Base-by-base conservation (phyloP, 2,797 vertebrate species). In the Acestrorhynchus altus region DNA sequence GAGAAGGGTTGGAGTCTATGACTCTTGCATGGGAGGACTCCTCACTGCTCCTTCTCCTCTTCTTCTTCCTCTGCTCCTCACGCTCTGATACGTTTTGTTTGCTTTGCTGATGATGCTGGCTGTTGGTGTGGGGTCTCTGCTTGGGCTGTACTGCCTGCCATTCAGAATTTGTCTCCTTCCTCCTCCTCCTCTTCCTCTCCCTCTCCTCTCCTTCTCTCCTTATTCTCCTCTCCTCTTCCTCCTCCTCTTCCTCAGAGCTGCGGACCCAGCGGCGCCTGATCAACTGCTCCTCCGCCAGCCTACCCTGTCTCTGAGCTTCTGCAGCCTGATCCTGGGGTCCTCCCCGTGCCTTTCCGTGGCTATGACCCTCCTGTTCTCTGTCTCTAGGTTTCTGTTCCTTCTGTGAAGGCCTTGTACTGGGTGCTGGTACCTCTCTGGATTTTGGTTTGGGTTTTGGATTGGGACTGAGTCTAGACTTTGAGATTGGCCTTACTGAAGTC, bases 281-380 rank as follows among this genome's bases (percentile, higher is more conserved):
- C 57, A 86, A 64, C 74, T 87, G 80, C 84, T 84, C 82, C 66
- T 84, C 92, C 86, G 93, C 76, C 92, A 93, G 81, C 91, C 93
- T 95, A 8, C 72, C 90, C 82, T 91, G 89, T 88, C 90, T 88
- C 84, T 88, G 91, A 83, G 83, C 84, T 74, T 89, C 90, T 59
- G 77, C 0, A 90, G 85, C 77, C 88, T 91, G 63, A 77, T 92
- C 51, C 87, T 84, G 49, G 88, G 87, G 13, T 54, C 44, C 70
- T 76, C 52, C 87, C 85, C 83, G 39, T 89, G 89, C 83, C 88
- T 84, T 26, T 79, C 90, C 74, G 90, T 91, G 83, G 90, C 91
- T 83, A 84, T 94, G 82, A 46, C 81, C 86, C 72, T 88, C 87
- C 72, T 76, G 83, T 7, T 87, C 85, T 79, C 84, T 91, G 49